A percentile compares a stretch with the other conserved stretches of the same genome.
phyloP scores from a whole-genome alignment of 2,888 invertebrate species.

The Podotricha telesiphe region DNA sequence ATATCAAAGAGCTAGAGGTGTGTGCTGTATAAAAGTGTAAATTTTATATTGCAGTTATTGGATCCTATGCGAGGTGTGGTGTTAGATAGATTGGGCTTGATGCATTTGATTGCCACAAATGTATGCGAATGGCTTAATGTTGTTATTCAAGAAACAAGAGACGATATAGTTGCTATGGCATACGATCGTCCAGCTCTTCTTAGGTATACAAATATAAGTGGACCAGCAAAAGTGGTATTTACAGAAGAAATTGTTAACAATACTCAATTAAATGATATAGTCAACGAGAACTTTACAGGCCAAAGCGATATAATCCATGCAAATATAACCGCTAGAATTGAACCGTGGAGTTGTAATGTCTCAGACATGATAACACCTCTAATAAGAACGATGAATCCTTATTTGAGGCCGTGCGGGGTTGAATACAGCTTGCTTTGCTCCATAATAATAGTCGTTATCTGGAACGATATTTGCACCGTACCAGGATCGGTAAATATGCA shows the following conservation, averaged over 20 bases:
- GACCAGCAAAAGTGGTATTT: slow-evolving; percentile 55
- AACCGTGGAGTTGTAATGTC: slow-evolving; percentile 71
- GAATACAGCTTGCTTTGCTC: slow-evolving; percentile 93
- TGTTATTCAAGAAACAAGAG: slow-evolving; percentile 93
- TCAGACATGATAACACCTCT: slow-evolving; percentile 84
- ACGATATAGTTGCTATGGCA: slow-evolving; percentile 87
- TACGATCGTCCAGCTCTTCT: slow-evolving; percentile 63
- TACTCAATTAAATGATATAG: slow-evolving; percentile 49
- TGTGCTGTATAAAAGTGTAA: not conserved
- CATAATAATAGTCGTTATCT: slow-evolving; percentile 90
- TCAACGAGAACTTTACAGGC: slow-evolving; percentile 29
- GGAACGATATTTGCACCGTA: slow-evolving; percentile 87
- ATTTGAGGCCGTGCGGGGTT: slow-evolving; percentile 91
- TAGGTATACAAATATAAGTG: slow-evolving; percentile 68
- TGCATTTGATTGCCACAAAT: slow-evolving; percentile 97
- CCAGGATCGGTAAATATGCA: slow-evolving; percentile 70
- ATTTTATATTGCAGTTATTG: slow-evolving; percentile 60
- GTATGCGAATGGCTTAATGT: slow-evolving; percentile 96
- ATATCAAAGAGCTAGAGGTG: no score
- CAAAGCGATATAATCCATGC: slow-evolving; percentile 35
- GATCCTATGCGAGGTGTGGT: slow-evolving; percentile 78
- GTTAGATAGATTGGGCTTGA: slow-evolving; percentile 91
- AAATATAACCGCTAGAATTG: slow-evolving; percentile 52
- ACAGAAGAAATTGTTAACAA: slow-evolving; percentile 57
- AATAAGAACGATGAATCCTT: slow-evolving; percentile 87